Base-by-base conservation (phyloP, 2,113 vertebrate genomes). In the Pteropus alecto region DNA sequence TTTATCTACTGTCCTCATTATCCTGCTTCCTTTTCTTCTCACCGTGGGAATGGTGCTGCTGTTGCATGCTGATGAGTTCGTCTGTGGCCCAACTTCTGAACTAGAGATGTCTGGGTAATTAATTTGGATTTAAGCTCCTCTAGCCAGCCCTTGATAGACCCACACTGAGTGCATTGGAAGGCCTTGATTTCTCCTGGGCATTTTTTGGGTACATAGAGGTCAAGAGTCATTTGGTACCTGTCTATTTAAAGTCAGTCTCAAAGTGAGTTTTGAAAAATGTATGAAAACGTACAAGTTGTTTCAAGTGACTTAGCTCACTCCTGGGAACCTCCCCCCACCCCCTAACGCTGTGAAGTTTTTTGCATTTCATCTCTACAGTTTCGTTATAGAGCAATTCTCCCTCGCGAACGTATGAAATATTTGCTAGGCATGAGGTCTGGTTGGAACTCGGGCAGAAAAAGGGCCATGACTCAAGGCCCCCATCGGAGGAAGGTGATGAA, bases 1-100 rank as follows among this genome's bases (percentile, higher is more conserved):
- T 97, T 97, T 61, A 97, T 96, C 96, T 79, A 1, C 89, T 33
- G 83, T 93, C 93, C 91, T 96, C 96, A 95, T 97, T 97, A 94
- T 92, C 70, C 77, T 6, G 58, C 89, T 74, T 30, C 48, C 86
- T 77, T 96, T 79, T 91, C 97, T 95, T 85, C 92, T 87, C 61
- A 9, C 95, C 5, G 2, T 93, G 91, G 97, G 96, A 35, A 65
- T 30, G 22, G 43, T 4, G 15, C 13, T 28, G 68, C 83, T 2
- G 8, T 71, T 63, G 96, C 90, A 95, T 94, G 95, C 90, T 97
- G 96, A 97, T 97, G 97, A 97, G 91, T n/a, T 19, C 48, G 51
- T 94, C 94, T 89, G 90, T 70, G 89, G 86, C 78, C 96, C 89
- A 68, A 46, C 95, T 89, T 97, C 93, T 87, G 94, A 93, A 74